phyloP scores from a whole-genome alignment of 2,797 vertebrate species.

The Cetoscarus ocellatus region DNA sequence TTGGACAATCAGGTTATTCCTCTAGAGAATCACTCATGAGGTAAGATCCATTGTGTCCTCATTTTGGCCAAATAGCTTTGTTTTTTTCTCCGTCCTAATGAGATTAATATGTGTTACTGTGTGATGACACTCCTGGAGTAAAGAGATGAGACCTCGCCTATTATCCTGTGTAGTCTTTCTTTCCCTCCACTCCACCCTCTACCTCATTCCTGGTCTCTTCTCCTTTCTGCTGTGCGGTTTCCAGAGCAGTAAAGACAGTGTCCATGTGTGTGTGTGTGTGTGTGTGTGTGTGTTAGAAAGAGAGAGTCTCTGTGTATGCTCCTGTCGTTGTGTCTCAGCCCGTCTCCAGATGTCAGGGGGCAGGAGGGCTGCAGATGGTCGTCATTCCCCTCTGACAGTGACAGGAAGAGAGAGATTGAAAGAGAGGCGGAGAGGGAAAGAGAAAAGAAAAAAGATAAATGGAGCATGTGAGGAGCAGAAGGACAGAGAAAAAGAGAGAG shows the following conservation, averaged over 20 bases:
- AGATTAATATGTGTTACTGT: constrained; percentile 35
- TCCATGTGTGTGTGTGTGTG: constrained; percentile 18
- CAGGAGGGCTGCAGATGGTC: constrained; percentile 75
- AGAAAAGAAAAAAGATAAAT: constrained; percentile 28
- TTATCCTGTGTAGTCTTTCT: constrained; percentile 17
- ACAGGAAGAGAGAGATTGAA: constrained; percentile 57
- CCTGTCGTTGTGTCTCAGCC: constrained; percentile 51
- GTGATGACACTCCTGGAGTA: constrained; percentile 45
- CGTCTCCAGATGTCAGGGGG: constrained; percentile 75
- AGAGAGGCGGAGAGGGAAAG: constrained; percentile 17
- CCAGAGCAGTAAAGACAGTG: constrained; percentile 29
- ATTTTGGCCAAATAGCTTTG: neutral
- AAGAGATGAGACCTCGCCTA: constrained; percentile 30
- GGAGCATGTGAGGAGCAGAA: constrained; percentile 31
- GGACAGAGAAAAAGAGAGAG: constrained; percentile 19
- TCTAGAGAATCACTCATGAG: neutral
- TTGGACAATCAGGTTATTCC: neutral
- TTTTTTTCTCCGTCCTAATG: neutral
- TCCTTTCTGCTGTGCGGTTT: constrained; percentile 32
- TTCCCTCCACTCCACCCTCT: constrained; percentile 21
- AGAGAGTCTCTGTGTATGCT: constrained; percentile 6
- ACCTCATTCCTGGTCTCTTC: constrained; percentile 32
- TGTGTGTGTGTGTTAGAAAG: constrained; percentile 7
- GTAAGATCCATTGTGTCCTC: neutral
- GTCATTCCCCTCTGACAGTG: constrained; percentile 72